phyloP scores from a whole-genome alignment of 1,140 invertebrate species.

The Drosophila arawakana region DNA sequence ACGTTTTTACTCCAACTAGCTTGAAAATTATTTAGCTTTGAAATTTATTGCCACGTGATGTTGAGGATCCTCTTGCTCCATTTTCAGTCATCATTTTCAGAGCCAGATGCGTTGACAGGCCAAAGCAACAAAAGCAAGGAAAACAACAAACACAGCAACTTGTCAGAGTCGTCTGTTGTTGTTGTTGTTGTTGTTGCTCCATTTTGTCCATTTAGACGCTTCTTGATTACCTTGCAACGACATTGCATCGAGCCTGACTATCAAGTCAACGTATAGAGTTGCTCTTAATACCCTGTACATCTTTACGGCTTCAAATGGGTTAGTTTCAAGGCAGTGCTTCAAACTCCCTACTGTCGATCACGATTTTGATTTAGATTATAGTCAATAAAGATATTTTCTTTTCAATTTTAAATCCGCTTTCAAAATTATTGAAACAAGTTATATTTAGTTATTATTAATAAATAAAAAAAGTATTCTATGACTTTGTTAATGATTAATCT shows the following conservation, averaged over 20 bases:
- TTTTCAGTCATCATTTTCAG: slow-evolving; percentile 54
- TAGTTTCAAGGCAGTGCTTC: neutral
- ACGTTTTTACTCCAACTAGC: slow-evolving; percentile 24
- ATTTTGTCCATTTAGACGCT: slow-evolving; percentile 79
- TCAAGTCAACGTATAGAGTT: slow-evolving; percentile 58
- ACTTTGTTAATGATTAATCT: no score
- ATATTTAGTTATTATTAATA: no score
- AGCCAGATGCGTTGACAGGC: slow-evolving; percentile 70
- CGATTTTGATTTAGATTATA: no score
- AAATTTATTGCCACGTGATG: slow-evolving; percentile 64
- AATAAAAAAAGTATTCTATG: no score
- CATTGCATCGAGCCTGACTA: slow-evolving; percentile 37
- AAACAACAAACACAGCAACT: slow-evolving; percentile 19
- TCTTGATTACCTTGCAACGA: slow-evolving; percentile 73
- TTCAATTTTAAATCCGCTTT: no score
- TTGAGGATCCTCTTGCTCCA: slow-evolving; percentile 70
- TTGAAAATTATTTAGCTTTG: slow-evolving; percentile 48
- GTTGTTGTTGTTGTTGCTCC: slow-evolving; percentile 60
- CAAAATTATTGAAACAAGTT: no score
- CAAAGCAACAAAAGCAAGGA: slow-evolving; percentile 31
- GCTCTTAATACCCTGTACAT: slow-evolving; percentile 27
- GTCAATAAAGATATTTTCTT: no score
- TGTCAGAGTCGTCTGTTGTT: slow-evolving; percentile 38
- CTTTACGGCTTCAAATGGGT: neutral
- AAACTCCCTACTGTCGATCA: no score